Conservation (phyloP, 2,797 vertebrate genomes). For the Anolis apletophallus region DNA sequence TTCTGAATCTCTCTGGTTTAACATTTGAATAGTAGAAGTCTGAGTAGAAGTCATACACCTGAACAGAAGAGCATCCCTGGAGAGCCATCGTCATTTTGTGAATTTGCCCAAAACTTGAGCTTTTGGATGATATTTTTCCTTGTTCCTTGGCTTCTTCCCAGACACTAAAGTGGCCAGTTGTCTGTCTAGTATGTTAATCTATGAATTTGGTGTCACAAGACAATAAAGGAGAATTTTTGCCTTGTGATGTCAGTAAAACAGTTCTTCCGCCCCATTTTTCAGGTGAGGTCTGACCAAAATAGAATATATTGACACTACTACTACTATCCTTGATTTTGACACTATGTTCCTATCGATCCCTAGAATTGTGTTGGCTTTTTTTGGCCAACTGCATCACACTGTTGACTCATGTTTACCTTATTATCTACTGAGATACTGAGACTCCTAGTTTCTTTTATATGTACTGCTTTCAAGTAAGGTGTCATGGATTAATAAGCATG, state of each 20-base stretch:
- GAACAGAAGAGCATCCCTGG: conserved; percentile 13
- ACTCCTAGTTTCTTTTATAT: no score
- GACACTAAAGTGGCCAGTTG: conserved; percentile 53
- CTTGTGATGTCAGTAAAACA: neutral
- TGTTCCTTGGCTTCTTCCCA: conserved; percentile 49
- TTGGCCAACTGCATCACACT: no score
- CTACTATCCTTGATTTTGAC: no score
- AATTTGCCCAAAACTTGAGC: neutral
- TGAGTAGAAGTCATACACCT: conserved; percentile 29
- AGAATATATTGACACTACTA: no score
- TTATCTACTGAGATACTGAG: no score
- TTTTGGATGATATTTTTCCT: conserved; percentile 39
- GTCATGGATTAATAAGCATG: neutral
- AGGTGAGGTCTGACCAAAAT: no score
- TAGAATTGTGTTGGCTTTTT: no score
- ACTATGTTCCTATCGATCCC: no score
- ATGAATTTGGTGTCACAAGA: conserved; percentile 52
- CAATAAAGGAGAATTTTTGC: conserved; percentile 51
- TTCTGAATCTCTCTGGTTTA: conserved; percentile 40
- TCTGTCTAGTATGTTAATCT: conserved; percentile 60
- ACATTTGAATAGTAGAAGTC: conserved; percentile 19
- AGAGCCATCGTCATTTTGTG: neutral
- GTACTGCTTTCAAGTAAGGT: no score
- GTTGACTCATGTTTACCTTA: no score
- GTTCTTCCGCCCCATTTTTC: neutral